phyloP scores from a whole-genome alignment of 2,888 invertebrate species.

The Neelides folsomi region DNA sequence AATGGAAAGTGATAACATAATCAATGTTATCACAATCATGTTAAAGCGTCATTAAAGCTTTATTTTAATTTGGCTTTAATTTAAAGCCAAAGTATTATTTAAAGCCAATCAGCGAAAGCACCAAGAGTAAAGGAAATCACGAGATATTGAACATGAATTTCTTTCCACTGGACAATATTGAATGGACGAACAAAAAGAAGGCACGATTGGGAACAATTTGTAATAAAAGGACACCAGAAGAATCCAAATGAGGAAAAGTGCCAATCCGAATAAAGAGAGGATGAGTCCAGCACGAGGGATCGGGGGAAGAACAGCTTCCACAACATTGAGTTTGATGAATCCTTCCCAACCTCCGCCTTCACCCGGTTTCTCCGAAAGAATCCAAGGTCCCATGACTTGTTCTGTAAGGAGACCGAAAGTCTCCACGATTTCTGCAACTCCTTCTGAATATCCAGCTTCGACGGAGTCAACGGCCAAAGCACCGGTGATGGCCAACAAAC shows the following conservation, averaged over 20 bases:
- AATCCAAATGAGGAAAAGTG: conserved; percentile 4
- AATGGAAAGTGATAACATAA: no score
- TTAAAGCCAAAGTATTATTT: no score
- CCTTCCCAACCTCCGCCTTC: conserved; percentile 29
- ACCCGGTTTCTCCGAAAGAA: conserved; percentile 15
- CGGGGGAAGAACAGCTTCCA: conserved; percentile 23
- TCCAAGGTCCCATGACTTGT: conserved; percentile 32
- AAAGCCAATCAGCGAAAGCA: no score
- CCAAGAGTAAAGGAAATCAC: no score
- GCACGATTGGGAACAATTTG: background rate
- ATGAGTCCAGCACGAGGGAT: conserved; percentile 25
- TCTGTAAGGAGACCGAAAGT: conserved; percentile 29
- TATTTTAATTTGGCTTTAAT: no score
- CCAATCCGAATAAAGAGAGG: conserved; percentile 7
- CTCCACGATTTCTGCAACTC: conserved; percentile 29
- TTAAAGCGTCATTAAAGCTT: no score
- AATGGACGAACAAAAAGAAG: background rate
- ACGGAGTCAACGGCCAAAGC: conserved; percentile 27
- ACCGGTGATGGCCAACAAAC: conserved; percentile 25
- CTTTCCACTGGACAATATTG: background rate
- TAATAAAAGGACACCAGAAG: background rate
- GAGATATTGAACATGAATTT: background rate
- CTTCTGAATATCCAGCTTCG: conserved; percentile 27
- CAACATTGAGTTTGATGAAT: conserved; percentile 23
- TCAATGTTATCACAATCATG: no score